A percentile compares a stretch with the other conserved stretches of the same genome.
These are phyloP conservation scores for Nymphalis urticae DNA, from an alignment of 2,888 invertebrate genomes.

Conservation along the genomic window DNA sequence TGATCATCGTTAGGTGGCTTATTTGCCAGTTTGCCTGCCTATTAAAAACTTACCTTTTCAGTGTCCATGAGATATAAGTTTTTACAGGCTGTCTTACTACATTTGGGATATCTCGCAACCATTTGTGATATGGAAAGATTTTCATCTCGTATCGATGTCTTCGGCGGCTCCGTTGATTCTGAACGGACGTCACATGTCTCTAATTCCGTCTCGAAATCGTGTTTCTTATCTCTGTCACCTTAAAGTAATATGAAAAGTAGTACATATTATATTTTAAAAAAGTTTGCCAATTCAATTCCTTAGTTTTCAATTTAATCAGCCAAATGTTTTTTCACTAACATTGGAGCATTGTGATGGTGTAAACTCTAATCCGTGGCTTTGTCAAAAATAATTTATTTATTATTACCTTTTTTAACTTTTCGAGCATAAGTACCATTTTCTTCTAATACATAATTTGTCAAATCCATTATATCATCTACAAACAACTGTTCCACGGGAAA, in stretches of 20 bases:
- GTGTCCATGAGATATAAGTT: constrained; percentile 88
- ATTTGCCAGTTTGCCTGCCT: too few relatives aligned
- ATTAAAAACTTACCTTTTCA: constrained; percentile 73
- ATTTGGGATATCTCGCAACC: constrained; percentile 84
- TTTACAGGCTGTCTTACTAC: constrained; percentile 84
- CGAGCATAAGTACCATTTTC: constrained; percentile 82
- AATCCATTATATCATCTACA: constrained; percentile 90
- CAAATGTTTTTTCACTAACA: too few relatives aligned
- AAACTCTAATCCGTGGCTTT: background rate
- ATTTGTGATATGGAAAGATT: constrained; percentile 85
- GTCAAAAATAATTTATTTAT: background rate
- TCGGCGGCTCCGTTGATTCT: constrained; percentile 80
- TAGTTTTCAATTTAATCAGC: too few relatives aligned
- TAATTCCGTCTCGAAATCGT: constrained; percentile 83
- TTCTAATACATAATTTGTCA: constrained; percentile 72
- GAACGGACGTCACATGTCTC: constrained; percentile 83
- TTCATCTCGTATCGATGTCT: constrained; percentile 85
- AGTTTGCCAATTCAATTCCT: too few relatives aligned
- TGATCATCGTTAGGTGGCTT: too few relatives aligned
- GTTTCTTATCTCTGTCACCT: constrained; percentile 73
- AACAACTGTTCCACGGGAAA: constrained; percentile 91
- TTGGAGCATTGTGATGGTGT: too few relatives aligned
- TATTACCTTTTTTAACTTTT: constrained; percentile 82
- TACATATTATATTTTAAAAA: background rate
- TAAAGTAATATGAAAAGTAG: constrained; percentile 1